phyloP scores from a whole-genome alignment of 2,888 invertebrate genomes.

The Masnerella sp. region DNA sequence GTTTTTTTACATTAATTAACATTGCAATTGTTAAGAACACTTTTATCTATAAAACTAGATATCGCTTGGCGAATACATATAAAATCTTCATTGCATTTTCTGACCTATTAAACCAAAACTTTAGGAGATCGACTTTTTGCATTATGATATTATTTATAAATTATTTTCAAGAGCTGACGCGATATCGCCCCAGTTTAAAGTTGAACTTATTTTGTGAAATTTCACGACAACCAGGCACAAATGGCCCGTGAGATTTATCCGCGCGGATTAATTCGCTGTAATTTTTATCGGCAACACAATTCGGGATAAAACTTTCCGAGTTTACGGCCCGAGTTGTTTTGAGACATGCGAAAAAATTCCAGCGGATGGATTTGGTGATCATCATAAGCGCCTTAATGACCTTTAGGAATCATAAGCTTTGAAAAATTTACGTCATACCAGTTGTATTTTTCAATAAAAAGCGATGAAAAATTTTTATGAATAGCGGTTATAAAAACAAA shows the following conservation, averaged over 20 bases:
- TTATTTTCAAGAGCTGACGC: conserved; percentile 22
- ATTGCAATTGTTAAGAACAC: too few relatives aligned
- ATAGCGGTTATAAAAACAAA: too few relatives aligned
- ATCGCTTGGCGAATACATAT: conserved; percentile 11
- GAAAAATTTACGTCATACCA: too few relatives aligned
- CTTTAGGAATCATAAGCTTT: too few relatives aligned
- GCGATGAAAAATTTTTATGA: too few relatives aligned
- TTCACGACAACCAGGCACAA: conserved; percentile 34
- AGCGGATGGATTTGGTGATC: too few relatives aligned
- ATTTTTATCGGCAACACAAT: conserved; percentile 46
- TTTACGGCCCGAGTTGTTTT: conserved; percentile 20
- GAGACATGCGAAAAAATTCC: background rate
- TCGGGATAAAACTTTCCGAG: conserved; percentile 18
- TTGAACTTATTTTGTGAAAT: conserved; percentile 32
- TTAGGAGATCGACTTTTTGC: conserved; percentile 8
- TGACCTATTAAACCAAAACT: conserved; percentile 15
- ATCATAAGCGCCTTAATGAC: too few relatives aligned
- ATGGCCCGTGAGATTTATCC: conserved; percentile 41
- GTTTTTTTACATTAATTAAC: too few relatives aligned
- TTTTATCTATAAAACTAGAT: too few relatives aligned
- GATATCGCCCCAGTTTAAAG: conserved; percentile 23
- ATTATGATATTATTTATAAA: conserved; percentile 38
- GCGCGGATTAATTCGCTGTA: conserved; percentile 33
- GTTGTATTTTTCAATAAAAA: too few relatives aligned
- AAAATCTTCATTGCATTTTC: too few relatives aligned